Evolutionary conservation across 1,140 invertebrate species (phyloP), one percentile per base, ranked within the genome.

Genomic region (Zelostemma sp.): DNA sequence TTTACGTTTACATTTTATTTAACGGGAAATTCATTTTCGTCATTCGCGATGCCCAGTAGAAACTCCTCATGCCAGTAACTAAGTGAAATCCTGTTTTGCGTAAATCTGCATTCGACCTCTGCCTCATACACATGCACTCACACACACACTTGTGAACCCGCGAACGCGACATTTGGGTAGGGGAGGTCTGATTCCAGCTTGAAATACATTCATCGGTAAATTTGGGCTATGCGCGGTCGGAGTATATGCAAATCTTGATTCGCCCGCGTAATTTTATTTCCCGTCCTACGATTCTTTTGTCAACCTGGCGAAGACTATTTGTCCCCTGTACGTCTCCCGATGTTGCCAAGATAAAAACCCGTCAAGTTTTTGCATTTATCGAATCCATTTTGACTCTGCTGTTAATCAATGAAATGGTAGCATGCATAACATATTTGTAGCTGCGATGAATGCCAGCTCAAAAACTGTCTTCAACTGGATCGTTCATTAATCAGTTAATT

Each of bases 71-170:
- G 19, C 35, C 19, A 21, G 14, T 18, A 21, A 49, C 35, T 64
- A 64, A 68, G 48, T 48, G 65, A 71, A 76, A 77, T 76, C 68
- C 75, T 76, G 73, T 79, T 78, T 78, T 75, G 70, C 75, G 75
- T 80, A 75, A 80, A 80, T 81, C 76, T 81, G 74, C 76, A 78
- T 78, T 76, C 63, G 75, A 74, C 51, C 79, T 69, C 53, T 66
- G 55, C 47, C 51, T 53, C 68, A 61, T 63, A 60, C 50, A 60
- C 38, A 55, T 9, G 16, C 14, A 40, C 43, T 12, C 57, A 40
- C 18, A 35, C 54, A 40, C 31, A 41, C 45, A 28, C 3, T 54
- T 12, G 33, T 33, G 51, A 14, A 48, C 43, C 9, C 15, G 8
- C 47, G 41, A 21, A 6, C 25, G 3, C 55, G 48, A 58, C 53